A percentile compares a stretch with the other conserved stretches of the same genome.
These are phyloP conservation scores for Mesopsocus fuscifrons DNA, from an alignment of 2,888 invertebrate species.

Conservation along the genomic window DNA sequence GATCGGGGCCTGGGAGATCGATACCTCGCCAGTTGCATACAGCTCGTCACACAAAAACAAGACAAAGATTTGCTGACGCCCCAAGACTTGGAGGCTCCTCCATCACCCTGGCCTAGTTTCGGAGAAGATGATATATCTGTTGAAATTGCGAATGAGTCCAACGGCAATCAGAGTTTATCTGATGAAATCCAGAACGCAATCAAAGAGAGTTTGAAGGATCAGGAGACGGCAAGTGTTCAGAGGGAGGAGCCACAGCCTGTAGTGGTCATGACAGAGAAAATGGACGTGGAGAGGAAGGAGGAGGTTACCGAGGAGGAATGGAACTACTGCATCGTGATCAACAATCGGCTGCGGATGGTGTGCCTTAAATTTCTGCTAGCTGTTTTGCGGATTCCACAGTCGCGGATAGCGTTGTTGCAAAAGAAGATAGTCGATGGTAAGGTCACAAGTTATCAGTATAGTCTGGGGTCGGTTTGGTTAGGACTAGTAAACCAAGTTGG, in stretches of 20 bases:
- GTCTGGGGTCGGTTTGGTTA: too few relatives aligned
- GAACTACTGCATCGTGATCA: constrained; percentile 3
- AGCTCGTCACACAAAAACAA: too few relatives aligned
- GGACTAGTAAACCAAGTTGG: too few relatives aligned
- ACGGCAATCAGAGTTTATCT: neutral
- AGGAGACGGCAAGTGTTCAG: neutral
- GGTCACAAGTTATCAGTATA: too few relatives aligned
- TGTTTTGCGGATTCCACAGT: neutral
- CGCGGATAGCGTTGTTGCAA: neutral
- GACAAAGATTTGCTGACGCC: too few relatives aligned
- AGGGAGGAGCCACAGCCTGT: neutral
- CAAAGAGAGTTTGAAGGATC: constrained; percentile 4
- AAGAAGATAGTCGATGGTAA: constrained; percentile 2
- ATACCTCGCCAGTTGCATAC: neutral
- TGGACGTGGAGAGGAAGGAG: neutral
- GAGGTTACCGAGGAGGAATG: neutral
- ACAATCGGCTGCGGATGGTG: neutral
- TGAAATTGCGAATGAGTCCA: constrained; percentile 7
- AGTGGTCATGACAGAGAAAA: neutral
- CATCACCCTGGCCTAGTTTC: neutral
- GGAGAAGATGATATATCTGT: neutral
- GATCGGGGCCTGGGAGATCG: neutral
- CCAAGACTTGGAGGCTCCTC: neutral
- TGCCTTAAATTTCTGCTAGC: neutral
- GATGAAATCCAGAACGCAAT: constrained; percentile 7